These are phyloP conservation scores for Hypocryptadius cinnamomeus DNA, from an alignment of 2,113 vertebrate genomes.

Conservation along the genomic window DNA sequence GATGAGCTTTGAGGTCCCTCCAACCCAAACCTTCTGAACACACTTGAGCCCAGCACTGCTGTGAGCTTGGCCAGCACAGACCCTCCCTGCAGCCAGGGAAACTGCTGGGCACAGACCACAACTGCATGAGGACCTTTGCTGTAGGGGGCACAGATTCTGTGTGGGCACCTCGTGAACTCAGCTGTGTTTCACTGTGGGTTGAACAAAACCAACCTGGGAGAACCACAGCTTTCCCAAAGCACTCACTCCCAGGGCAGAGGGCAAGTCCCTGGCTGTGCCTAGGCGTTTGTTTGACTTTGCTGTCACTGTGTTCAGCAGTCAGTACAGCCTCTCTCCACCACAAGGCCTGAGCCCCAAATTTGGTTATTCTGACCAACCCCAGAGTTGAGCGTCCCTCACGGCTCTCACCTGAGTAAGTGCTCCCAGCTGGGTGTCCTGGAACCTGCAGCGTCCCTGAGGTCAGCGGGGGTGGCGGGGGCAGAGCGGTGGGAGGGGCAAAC, in stretches of 20 bases:
- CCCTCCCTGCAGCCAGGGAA: background rate
- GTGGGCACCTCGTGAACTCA: background rate
- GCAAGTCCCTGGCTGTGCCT: rapidly evolving
- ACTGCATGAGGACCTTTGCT: background rate
- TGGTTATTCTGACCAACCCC: background rate
- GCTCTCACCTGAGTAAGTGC: slow-evolving; percentile 89
- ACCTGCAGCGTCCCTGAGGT: slow-evolving; percentile 92
- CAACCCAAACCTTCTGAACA: background rate
- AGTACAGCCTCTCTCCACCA: background rate
- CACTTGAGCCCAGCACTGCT: rapidly evolving
- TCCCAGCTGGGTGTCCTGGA: slow-evolving; percentile 90
- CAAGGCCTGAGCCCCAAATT: background rate
- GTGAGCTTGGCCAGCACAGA: background rate
- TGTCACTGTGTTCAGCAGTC: rapidly evolving
- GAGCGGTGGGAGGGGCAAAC: slow-evolving; percentile 94
- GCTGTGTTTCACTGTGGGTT: background rate
- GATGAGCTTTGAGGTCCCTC: background rate
- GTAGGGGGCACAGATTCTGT: background rate
- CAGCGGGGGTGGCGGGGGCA: slow-evolving; percentile 95
- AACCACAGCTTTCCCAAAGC: background rate
- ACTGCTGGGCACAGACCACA: background rate
- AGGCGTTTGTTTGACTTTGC: background rate
- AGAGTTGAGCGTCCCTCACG: rapidly evolving
- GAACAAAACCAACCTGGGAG: background rate
- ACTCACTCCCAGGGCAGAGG: background rate